A percentile compares a stretch with the other conserved stretches of the same genome.
phyloP scores from a whole-genome alignment of 2,113 vertebrate species.

The Oenanthe melanoleuca region DNA sequence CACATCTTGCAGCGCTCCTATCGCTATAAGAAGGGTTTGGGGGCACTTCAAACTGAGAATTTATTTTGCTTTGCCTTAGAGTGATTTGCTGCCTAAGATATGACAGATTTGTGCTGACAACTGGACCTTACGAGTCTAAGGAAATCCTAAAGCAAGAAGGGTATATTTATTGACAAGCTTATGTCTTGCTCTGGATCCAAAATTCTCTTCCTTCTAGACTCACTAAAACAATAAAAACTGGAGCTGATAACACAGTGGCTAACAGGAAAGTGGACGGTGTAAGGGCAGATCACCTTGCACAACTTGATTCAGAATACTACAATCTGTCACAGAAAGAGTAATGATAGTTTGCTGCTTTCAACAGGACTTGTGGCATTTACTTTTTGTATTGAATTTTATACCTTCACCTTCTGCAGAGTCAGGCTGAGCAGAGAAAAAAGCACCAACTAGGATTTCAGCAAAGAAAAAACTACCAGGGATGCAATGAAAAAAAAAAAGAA shows the following conservation, averaged over 20 bases:
- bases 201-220: not conserved
- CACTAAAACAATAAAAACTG: not conserved
- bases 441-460: constrained; percentile 11
- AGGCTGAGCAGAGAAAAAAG: not conserved
- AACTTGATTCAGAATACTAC: constrained; percentile 5
- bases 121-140: not conserved
- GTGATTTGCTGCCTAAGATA: constrained; percentile 30
- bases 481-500: not conserved
- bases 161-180: constrained; percentile 32
- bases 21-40: not conserved
- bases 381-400: constrained; percentile 37
- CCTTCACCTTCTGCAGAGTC: constrained; percentile 20
- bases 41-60: constrained; percentile 24
- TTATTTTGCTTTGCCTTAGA: constrained; percentile 45
- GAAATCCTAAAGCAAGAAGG: not conserved
- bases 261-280: not conserved
- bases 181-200: not conserved
- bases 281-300: not conserved
- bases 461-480: constrained; percentile 40
- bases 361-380: constrained; percentile 27
- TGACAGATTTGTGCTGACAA: constrained; percentile 46
- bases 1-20: not conserved
- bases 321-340: not conserved
- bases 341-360: not conserved
- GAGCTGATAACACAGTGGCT: not conserved